Percentiles rank a stretch among this genome's conserved stretches.
Evolutionary conservation across 2,113 vertebrate species (phyloP).

Genomic region (Chionomys nivalis): DNA sequence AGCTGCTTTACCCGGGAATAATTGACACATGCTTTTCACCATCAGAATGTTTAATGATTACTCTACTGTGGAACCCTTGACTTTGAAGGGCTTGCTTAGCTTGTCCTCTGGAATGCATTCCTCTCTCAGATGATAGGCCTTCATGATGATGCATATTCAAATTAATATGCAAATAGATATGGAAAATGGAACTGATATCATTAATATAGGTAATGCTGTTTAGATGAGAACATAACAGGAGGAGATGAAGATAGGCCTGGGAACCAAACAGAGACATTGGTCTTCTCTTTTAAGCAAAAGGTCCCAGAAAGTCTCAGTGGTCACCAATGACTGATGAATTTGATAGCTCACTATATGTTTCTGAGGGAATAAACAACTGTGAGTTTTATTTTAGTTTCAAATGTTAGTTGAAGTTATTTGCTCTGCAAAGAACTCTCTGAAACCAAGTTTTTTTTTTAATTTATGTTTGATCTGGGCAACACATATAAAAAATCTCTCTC

Average conservation of each 20-base stretch:
- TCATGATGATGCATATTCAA: conserved; percentile 35
- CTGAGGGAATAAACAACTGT: neutral
- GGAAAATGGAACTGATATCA: neutral
- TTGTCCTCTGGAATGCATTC: conserved; percentile 26
- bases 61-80: neutral
- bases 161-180: conserved; percentile 18
- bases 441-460: neutral
- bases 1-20: neutral
- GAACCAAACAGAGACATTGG: neutral
- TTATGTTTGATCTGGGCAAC: too few relatives aligned
- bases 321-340: neutral
- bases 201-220: conserved; percentile 54
- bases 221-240: neutral
- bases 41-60: neutral
- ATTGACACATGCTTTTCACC: neutral
- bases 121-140: neutral
- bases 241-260: neutral
- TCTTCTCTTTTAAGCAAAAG: neutral
- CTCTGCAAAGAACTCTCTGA: neutral
- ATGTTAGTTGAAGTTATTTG: neutral
- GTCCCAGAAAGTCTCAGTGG: neutral
- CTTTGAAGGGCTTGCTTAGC: neutral
- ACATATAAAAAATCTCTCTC: neutral
- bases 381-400: neutral
- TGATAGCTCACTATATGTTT: neutral